phyloP scores from a whole-genome alignment of 2,113 vertebrate species.

The Plotosus lineatus region DNA sequence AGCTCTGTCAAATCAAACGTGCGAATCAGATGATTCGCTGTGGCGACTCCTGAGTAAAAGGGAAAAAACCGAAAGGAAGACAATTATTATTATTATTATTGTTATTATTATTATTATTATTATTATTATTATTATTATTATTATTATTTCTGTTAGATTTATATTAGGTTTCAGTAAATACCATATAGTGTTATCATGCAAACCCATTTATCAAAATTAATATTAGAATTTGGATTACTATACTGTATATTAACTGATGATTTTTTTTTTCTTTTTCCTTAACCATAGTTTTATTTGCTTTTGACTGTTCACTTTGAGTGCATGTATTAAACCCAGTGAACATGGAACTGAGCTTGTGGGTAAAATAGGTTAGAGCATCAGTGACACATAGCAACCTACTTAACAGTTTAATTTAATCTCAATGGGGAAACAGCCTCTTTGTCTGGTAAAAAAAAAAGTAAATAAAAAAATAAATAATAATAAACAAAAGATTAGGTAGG shows the following conservation, averaged over 20 bases:
- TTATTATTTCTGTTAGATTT: no score
- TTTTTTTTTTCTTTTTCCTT: neutral
- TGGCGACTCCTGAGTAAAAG: no score
- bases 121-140: no score
- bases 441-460: conserved; percentile 56
- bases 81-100: no score
- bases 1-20: no score
- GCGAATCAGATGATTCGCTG: no score
- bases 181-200: neutral
- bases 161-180: neutral
- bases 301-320: conserved; percentile 8
- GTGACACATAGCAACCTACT: conserved; percentile 57
- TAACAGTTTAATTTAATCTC: conserved; percentile 63
- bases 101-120: no score
- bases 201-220: neutral
- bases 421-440: conserved; percentile 51
- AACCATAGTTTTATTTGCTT: neutral
- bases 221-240: neutral
- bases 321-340: neutral
- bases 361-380: conserved; percentile 54
- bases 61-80: no score
- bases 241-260: no score
- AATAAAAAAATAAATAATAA: no score
- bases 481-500: conserved; percentile 60
- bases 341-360: conserved; percentile 36